Conservation (phyloP, 2,888 invertebrate genomes). For the Labia minor region DNA sequence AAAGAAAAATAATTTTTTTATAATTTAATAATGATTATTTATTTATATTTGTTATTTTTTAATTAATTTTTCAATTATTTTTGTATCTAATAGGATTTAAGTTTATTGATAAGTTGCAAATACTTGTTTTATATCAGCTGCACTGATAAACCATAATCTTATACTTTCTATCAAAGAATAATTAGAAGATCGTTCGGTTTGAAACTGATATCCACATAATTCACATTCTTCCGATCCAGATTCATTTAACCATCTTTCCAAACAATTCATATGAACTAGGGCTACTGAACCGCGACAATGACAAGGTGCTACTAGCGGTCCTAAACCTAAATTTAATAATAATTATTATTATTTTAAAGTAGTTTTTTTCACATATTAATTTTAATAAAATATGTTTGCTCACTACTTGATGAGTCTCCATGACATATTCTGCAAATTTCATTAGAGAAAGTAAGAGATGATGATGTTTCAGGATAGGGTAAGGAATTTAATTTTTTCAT, state of each 20-base stretch:
- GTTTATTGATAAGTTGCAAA: too few species aligned
- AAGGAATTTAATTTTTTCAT: background rate
- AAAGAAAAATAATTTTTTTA: too few species aligned
- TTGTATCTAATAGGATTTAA: too few species aligned
- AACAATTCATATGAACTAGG: background rate
- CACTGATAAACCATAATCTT: background rate
- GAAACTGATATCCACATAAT: background rate
- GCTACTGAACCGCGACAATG: background rate
- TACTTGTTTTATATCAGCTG: background rate
- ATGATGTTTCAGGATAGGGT: background rate
- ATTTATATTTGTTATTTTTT: too few species aligned
- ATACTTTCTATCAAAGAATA: background rate
- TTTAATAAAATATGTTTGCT: background rate
- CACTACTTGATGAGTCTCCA: background rate
- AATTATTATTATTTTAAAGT: background rate
- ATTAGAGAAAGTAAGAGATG: background rate
- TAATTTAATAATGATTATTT: too few species aligned
- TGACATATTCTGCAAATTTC: background rate
- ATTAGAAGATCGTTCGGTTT: background rate
- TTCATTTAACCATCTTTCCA: background rate
- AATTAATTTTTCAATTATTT: too few species aligned
- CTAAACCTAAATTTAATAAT: background rate
- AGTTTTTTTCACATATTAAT: background rate
- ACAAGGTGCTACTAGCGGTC: background rate
- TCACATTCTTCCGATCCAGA: conserved; percentile 1